Evolutionary conservation across 1,140 invertebrate genomes (phyloP), one percentile per base, ranked within the genome.

Genomic region (Contarinia nasturtii): DNA sequence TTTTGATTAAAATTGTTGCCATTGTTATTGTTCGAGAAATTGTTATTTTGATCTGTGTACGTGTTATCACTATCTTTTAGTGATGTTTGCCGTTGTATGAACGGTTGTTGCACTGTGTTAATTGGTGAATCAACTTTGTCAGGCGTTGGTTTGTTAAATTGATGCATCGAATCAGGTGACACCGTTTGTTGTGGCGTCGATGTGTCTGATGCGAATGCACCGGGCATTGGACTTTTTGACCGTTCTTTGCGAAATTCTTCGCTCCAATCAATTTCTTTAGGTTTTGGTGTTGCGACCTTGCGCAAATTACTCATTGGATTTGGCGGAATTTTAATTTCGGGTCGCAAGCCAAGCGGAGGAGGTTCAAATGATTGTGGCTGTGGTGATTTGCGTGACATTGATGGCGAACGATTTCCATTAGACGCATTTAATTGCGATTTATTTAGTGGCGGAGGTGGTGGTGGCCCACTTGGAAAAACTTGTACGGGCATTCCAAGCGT

Each of bases 261-360:
- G 53, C 60, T 59, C 61, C 61, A 64, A 55, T 61, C 63, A 44
- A 53, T 56, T 45, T 63, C 60, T 51, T 64, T 67, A 49, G 60
- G 60, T 45, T 60, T 57, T 0, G 64, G 68, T 22, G 65, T 65
- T 42, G 63, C 61, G 17, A 68, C 68, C 55, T 69, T 69, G 41
- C 61, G 58, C 47, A 71, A 56, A 47, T 65, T 53, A 0, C 64
- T 71, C 57, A 78, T 78, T 2, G 76, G 76, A 59, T 79, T 78
- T 43, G 76, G 64, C 8, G 76, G 76, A 33, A 79, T 79, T 11
- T 77, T 77, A 53, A 79, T 79, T 61, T 79, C 76, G 19, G 76
- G 76, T 45, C 76, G 63, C 50, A 53, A 68, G 38, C 54, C 68
- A 55, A 58, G 57, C 53, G 58, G 66, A 53, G 51, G 59, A 40